A percentile compares a stretch with the other conserved stretches of the same genome.
Conservation (phyloP, 1,140 invertebrate genomes). For the Phymorhynchus buccinoides region DNA sequence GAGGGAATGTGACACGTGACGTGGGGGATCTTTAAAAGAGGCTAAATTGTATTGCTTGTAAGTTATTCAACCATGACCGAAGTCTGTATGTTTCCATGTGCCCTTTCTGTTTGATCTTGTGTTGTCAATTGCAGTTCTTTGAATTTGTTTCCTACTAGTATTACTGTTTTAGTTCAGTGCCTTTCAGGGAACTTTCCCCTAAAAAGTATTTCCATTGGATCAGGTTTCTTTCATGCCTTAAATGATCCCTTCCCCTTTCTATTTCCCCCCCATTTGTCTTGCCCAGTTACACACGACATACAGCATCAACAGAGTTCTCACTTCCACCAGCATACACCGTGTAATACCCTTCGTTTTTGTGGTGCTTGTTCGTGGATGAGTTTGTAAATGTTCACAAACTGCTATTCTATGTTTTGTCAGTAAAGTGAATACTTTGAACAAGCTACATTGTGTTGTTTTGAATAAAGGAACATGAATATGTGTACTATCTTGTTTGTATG, state of each 20-base stretch:
- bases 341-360: not conserved
- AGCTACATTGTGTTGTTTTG: too few relatives aligned
- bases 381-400: constrained; percentile 14
- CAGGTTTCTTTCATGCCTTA: not conserved
- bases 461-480: too few relatives aligned
- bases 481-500: too few relatives aligned
- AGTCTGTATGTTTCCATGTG: too few relatives aligned
- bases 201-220: not conserved
- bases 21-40: too few relatives aligned
- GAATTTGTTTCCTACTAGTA: too few relatives aligned
- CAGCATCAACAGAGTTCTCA: not conserved
- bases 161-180: not conserved
- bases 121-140: too few relatives aligned
- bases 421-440: not conserved
- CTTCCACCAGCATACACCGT: not conserved
- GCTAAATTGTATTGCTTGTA: too few relatives aligned
- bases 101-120: too few relatives aligned
- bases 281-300: not conserved
- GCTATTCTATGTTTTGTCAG: not conserved
- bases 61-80: too few relatives aligned
- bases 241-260: not conserved
- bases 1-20: too few relatives aligned
- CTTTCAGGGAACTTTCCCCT: not conserved
- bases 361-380: constrained; percentile 8
- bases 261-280: not conserved